Evolutionary conservation across 2,888 invertebrate genomes (phyloP).

Genomic region (Drosophila bunnanda): DNA sequence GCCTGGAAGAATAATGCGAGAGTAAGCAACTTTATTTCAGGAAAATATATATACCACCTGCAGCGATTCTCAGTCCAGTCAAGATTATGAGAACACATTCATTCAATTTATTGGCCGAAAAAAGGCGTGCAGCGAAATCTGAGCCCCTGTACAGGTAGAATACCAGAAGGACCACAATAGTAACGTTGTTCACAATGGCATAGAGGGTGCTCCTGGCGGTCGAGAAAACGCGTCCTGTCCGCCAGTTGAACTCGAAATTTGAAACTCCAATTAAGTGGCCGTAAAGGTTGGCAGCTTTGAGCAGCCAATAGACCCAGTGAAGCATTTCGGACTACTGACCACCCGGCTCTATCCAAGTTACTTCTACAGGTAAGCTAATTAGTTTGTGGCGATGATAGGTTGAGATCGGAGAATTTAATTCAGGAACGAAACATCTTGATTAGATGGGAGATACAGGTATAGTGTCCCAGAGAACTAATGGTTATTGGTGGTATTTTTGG

Average conservation of each 20-base stretch:
- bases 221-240: not conserved
- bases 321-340: conserved; percentile 20
- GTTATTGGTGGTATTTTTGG: not conserved
- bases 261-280: not conserved
- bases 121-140: not conserved
- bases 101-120: conserved; percentile 20
- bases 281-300: not conserved
- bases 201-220: not conserved
- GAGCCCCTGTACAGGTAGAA: not conserved
- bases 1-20: not conserved
- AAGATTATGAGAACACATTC: conserved; percentile 29
- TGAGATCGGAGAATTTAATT: not conserved
- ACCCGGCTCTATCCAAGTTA: no score
- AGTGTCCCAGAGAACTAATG: no score
- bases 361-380: not conserved
- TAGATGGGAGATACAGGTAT: not conserved
- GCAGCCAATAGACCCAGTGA: conserved; percentile 9
- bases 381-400: not conserved
- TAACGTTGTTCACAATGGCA: not conserved
- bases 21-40: not conserved
- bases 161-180: not conserved
- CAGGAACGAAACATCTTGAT: not conserved
- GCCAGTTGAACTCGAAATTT: conserved; percentile 19
- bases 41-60: not conserved
- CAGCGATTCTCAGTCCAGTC: conserved; percentile 13